Evolutionary conservation across 2,888 invertebrate genomes (phyloP).

Genomic region (Notocelia uddmanniana): DNA sequence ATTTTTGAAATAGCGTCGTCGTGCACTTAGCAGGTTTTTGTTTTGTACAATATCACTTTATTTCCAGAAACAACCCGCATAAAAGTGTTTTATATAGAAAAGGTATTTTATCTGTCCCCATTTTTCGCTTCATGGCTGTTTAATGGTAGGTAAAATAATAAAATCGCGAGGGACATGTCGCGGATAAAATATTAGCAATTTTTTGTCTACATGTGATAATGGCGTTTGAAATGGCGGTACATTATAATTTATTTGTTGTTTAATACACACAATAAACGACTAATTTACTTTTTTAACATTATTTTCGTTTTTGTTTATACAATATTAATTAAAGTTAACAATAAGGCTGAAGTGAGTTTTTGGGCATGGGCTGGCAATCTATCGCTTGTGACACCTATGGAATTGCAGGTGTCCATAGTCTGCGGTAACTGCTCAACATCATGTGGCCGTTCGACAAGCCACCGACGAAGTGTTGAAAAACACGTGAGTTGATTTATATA

Average conservation of each 20-base stretch:
- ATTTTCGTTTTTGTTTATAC: background rate
- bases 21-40: too few species aligned
- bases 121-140: constrained; percentile 30
- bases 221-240: constrained; percentile 4
- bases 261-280: background rate
- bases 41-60: background rate
- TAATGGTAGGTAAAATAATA: constrained; percentile 36
- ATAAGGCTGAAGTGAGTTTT: too few species aligned
- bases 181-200: constrained; percentile 22
- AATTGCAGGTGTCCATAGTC: too few species aligned
- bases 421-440: too few species aligned
- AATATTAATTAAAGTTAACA: background rate
- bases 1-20: too few species aligned
- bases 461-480: too few species aligned
- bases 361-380: too few species aligned
- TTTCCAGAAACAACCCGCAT: background rate
- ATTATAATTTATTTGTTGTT: constrained; percentile 19
- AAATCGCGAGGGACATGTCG: constrained; percentile 21
- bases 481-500: too few species aligned
- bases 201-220: constrained; percentile 19
- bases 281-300: background rate
- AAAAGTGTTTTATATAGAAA: background rate
- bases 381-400: too few species aligned
- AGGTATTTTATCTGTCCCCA: constrained; percentile 24
- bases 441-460: too few species aligned